Evolutionary conservation across 2,888 invertebrate genomes (phyloP), one percentile per base, ranked within the genome.

Genomic region (Dicycla oo): DNA sequence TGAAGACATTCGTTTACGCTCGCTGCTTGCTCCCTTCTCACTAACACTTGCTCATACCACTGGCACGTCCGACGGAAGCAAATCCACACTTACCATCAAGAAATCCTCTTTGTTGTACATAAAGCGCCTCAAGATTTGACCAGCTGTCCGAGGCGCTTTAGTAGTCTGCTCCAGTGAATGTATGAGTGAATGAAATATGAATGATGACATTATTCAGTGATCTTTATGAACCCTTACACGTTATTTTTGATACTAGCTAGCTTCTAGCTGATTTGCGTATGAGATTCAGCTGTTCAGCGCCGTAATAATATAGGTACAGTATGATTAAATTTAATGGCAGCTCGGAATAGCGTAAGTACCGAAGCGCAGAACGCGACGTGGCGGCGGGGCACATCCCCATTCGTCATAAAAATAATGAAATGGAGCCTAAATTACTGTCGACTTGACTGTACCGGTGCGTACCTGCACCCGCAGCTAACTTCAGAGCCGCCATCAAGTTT

Each of bases 91-190:
- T 78, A 80, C 80, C 80, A 81, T 81, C 23, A 80, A 49, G 47
- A 78, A 67, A 15, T 60, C 76, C 47, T 81, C 65, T 63, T 79
- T 72, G 70, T 13, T 77, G 71, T 71, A 84, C 53, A 70, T 81
- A 75, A 71, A 84, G 34, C 74, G 73, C 51, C 56, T 81, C 67
- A 80, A 65, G 26, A 81, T 69, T 60, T 62, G 81, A 23, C 81
- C 80, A 26, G 78, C 60, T 2, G 1, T 40, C 60, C 78, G 67
- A 56, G 80, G 82, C 64, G 61, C 56, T 81, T 81, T 85, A n/a
- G 69, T 63, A 8, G 56, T 54, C 66, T 80, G 80, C 66, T 80
- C 80, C 80, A 81, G 81, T 79, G 79, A 74, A 56, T 69, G 78
- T 65, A 61, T 54, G 47, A 73, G 30, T 69, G 45, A 81, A 73